These are phyloP conservation scores for Chaetoderma sp. DNA, from an alignment of 2,888 invertebrate species.

Conservation along the genomic window DNA sequence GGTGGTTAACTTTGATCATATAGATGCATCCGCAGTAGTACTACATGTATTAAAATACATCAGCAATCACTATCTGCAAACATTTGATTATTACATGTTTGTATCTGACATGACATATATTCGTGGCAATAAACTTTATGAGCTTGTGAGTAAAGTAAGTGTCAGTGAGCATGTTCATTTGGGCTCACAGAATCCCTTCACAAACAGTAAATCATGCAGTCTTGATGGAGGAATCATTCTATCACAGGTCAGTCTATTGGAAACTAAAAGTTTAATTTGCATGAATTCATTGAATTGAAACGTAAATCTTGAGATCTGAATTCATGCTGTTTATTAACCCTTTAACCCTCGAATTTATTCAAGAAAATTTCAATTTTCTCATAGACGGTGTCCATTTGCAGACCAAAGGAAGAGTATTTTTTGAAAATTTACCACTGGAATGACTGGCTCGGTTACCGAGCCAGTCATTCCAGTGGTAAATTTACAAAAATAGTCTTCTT, in stretches of 20 bases:
- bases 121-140: conserved; percentile 81
- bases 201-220: conserved; percentile 65
- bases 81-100: conserved; percentile 93
- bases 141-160: conserved; percentile 82
- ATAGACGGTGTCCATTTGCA: no score
- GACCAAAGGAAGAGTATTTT: no score
- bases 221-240: conserved; percentile 87
- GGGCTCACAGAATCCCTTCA: conserved; percentile 73
- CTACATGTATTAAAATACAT: conserved; percentile 92
- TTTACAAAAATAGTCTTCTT: no score
- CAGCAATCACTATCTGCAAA: conserved; percentile 87
- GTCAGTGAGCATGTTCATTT: conserved; percentile 87
- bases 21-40: conserved; percentile 80
- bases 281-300: no score
- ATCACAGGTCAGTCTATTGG: conserved; percentile 76
- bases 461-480: no score
- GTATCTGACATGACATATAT: conserved; percentile 87
- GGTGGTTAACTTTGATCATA: conserved; percentile 89
- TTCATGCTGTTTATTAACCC: no score
- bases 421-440: no score
- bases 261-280: no score
- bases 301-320: no score
- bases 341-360: no score
- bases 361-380: no score
- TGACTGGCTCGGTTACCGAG: no score